Base-by-base conservation (phyloP, 2,113 vertebrate species). In the Trematocara unimaculatum region DNA sequence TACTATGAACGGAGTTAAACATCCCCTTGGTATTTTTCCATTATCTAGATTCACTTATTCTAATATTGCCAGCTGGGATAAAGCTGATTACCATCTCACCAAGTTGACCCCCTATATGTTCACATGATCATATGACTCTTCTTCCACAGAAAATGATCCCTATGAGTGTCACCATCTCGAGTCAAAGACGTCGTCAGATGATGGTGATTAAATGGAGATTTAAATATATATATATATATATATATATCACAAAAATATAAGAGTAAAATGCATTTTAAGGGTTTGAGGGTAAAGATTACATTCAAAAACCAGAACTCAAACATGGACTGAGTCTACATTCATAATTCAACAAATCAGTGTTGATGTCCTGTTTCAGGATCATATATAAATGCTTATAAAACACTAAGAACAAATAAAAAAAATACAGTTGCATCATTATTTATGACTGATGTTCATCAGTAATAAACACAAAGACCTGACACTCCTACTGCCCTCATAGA, bases 361-460 rank as follows among this genome's bases (percentile, higher is more conserved):
- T 12, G 33, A 64, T 64, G 60, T 64, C 6, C 60, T 3, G 33
- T 64, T 13, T 38, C 60, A 64, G 60, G 60, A 64, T 64, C 60
- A 64, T 38, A 7, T 64, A n/a, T 64, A 64, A 64, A 64, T 64
- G 60, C 60, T 64, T 64, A 64, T 38, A 64, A 38, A 64, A 38
- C 33, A 13, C 17, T 38, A 64, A 12, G 5, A 64, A n/a, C 60
- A 64, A 38, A 3, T n/a, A 35, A 64, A 64, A 64, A 12, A 62
- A 62, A 62, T n/a, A n/a, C 58, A 62, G 31, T n/a, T 35, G 31
- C 58, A 64, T 35, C 60, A 38, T 64, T 38, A 38, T 64, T 64
- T 64, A 38, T 64, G 31, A 64, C 29, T 64, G 60, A 64, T 64
- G 60, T 64, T 64, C 31, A n/a, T 38, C 17, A n/a, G 60, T 12